phyloP scores from a whole-genome alignment of 2,797 vertebrate species.

The Natrix natrix region DNA sequence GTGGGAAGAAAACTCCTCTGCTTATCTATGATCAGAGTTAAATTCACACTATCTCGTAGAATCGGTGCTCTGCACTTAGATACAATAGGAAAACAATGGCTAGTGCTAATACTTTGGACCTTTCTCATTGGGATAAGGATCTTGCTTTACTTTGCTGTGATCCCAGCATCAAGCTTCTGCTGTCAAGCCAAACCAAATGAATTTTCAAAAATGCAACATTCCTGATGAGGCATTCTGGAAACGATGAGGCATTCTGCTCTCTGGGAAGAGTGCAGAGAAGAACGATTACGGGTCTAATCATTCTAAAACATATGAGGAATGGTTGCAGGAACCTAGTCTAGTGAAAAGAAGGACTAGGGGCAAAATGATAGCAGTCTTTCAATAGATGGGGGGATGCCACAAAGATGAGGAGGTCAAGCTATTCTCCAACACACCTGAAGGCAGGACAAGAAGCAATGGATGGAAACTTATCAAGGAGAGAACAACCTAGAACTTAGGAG shows the following conservation, averaged over 20 bases:
- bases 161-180: neutral
- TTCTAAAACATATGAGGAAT: neutral
- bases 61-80: constrained; percentile 43
- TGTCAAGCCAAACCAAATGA: neutral
- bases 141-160: neutral
- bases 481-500: neutral
- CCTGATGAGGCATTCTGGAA: neutral
- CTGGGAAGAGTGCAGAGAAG: neutral
- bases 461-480: neutral
- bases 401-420: neutral
- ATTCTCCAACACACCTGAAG: neutral
- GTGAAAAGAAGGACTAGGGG: neutral
- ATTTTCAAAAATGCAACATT: neutral
- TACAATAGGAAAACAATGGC: constrained; percentile 30
- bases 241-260: neutral
- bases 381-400: neutral
- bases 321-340: neutral
- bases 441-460: neutral
- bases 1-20: neutral
- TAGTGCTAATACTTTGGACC: neutral
- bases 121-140: neutral
- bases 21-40: neutral
- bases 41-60: constrained; percentile 25
- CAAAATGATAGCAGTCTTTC: neutral
- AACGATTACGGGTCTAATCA: neutral